Base-by-base conservation (phyloP, 2,113 vertebrate genomes). In the Holacanthus passer region DNA sequence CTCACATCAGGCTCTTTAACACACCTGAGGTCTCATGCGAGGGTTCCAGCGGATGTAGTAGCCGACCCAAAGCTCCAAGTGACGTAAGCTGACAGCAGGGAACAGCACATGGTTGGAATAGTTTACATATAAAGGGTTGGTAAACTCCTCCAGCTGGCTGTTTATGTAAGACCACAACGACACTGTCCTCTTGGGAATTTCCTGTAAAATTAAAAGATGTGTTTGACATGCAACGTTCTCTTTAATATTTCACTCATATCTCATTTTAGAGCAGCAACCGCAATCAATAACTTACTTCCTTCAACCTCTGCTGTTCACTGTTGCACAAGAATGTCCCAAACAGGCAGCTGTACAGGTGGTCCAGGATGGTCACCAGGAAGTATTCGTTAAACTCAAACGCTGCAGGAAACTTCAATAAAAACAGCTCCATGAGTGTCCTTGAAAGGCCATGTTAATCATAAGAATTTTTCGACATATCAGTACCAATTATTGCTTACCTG, bases 31-130 rank as follows among this genome's bases (percentile, higher is more conserved):
- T 69, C 97, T 97, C 96, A 98, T 98, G 81, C 97, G 93, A 47
- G 98, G 98, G 80, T 99, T 99, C 98, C 98, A 99, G 80, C 98
- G 96, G 86, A 99, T 97, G 93, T 99, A 99, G 91, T 99, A 99
- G 7, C 97, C 96, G 1, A 97, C 96, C 98, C 98, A 99, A 24
- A 99, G 96, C 96, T 99, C 97, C 27, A 99, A 96, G 91, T 99
- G 98, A 91, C 98, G 97, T 92, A 98, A 96, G 91, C 98, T 98
- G 86, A 97, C 97, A 12, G 97, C 97, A 0, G 98, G 98, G 88
- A 97, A 99, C 81, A 99, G 95, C 77, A 99, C 97, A 0, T 99
- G 98, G 89, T 97, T 97, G 89, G 96, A 94, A 83, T 98, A 99
- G 94, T 97, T 96, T 73, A 98, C 97, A 0, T 97, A 99, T 47